These are phyloP conservation scores for Archivesica marissinica DNA, from an alignment of 1,140 invertebrate genomes.

Conservation along the genomic window DNA sequence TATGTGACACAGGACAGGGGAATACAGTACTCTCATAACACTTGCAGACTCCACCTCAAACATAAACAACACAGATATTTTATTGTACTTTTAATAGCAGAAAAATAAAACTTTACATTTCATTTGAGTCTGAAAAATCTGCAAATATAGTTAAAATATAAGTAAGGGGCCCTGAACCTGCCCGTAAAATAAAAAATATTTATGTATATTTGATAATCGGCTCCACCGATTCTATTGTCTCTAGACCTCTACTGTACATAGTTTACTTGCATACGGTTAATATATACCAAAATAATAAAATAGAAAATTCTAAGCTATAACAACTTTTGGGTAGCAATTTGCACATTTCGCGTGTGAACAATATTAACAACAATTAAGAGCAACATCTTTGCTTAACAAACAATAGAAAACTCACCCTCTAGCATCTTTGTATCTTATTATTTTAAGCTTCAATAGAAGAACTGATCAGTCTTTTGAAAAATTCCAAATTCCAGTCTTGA, in stretches of 20 bases:
- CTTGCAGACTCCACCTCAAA: too few relatives aligned
- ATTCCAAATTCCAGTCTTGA: too few relatives aligned
- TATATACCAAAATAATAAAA: slow-evolving; percentile 61
- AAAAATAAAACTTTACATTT: slow-evolving; percentile 64
- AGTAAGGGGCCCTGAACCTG: slow-evolving; percentile 23
- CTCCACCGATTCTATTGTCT: not conserved
- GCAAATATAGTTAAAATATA: slow-evolving; percentile 65
- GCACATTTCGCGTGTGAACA: slow-evolving; percentile 45
- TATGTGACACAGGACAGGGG: too few relatives aligned
- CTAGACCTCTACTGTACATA: slow-evolving; percentile 53
- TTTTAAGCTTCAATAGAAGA: too few relatives aligned
- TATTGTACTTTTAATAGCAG: slow-evolving; percentile 63
- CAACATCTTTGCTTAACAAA: slow-evolving; percentile 2
- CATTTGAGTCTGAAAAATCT: slow-evolving; percentile 52
- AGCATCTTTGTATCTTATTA: not conserved
- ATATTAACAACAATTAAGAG: slow-evolving; percentile 37
- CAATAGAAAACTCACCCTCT: not conserved
- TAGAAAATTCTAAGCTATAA: slow-evolving; percentile 62
- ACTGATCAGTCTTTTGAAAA: too few relatives aligned
- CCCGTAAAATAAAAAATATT: slow-evolving; percentile 64
- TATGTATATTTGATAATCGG: slow-evolving; percentile 50
- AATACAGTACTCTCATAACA: too few relatives aligned
- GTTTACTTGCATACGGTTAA: slow-evolving; percentile 52
- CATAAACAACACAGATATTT: slow-evolving; percentile 12
- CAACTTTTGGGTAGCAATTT: slow-evolving; percentile 34